phyloP scores from a whole-genome alignment of 2,888 invertebrate genomes.

The Drosophila kanekoi region DNA sequence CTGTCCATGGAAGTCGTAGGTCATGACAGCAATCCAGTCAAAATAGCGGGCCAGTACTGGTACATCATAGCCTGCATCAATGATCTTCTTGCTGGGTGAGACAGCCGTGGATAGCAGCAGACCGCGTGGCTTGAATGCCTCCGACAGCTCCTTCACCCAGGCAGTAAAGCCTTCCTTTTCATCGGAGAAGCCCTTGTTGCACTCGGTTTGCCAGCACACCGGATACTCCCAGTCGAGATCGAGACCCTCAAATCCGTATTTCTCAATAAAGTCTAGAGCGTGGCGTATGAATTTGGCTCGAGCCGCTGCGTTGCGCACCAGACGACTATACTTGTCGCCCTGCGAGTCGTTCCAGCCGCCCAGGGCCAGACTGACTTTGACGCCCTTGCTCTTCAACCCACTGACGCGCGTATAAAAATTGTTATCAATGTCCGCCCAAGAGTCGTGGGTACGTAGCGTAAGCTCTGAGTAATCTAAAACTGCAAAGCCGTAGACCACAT shows the following conservation, averaged over 20 bases:
- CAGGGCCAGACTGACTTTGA: conserved; percentile 94
- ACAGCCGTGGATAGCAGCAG: conserved; percentile 93
- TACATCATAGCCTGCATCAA: conserved; percentile 94
- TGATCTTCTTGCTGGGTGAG: conserved; percentile 94
- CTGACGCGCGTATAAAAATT: conserved; percentile 94
- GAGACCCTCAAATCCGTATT: conserved; percentile 95
- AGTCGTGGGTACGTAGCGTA: conserved; percentile 92
- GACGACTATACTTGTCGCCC: conserved; percentile 94
- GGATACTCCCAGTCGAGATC: conserved; percentile 98
- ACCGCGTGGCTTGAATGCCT: conserved; percentile 88
- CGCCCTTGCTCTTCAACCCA: conserved; percentile 90
- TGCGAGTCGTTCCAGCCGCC: conserved; percentile 99
- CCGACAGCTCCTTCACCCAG: conserved; percentile 90
- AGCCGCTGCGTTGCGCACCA: conserved; percentile 91
- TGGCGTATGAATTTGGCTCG: conserved; percentile 91
- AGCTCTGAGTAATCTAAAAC: conserved; percentile 93
- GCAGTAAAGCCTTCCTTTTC: conserved; percentile 93
- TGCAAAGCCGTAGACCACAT: conserved; percentile 96
- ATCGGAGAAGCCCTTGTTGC: conserved; percentile 92
- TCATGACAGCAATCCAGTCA: conserved; percentile 97
- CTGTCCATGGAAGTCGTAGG: conserved; percentile 96
- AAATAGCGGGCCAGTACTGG: conserved; percentile 90
- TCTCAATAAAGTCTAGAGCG: conserved; percentile 91
- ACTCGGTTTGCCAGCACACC: conserved; percentile 90
- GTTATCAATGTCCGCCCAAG: conserved; percentile 96